phyloP scores from a whole-genome alignment of 2,113 vertebrate genomes.

The Labrus mixtus region DNA sequence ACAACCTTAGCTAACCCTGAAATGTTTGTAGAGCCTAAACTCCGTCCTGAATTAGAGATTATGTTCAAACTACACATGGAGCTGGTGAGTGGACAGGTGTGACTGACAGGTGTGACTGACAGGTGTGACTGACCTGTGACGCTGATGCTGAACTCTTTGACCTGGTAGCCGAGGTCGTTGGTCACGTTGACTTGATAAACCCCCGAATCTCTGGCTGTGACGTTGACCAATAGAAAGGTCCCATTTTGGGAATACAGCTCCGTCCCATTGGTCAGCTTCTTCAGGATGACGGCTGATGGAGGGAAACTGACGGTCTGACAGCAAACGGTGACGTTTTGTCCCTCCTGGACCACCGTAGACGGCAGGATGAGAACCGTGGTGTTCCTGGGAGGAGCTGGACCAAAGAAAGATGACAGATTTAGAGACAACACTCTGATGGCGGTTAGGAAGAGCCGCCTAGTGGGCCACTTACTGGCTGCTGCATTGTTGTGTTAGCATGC shows the following conservation, averaged over 20 bases:
- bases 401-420: background rate
- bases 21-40: too few relatives aligned
- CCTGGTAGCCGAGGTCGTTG: constrained; percentile 79
- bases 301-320: constrained; percentile 78
- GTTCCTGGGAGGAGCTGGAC: constrained; percentile 81
- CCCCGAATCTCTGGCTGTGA: constrained; percentile 76
- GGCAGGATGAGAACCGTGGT: constrained; percentile 76
- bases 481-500: too few relatives aligned
- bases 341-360: constrained; percentile 75
- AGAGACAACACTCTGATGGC: background rate
- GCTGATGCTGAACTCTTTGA: constrained; percentile 73
- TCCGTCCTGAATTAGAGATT: too few relatives aligned
- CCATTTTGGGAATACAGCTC: constrained; percentile 69
- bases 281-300: constrained; percentile 66
- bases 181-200: constrained; percentile 82
- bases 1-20: too few relatives aligned
- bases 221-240: constrained; percentile 77
- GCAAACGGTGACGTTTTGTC: constrained; percentile 81
- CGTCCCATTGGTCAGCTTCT: constrained; percentile 66
- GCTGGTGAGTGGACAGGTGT: too few relatives aligned
- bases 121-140: constrained; percentile 72
- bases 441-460: too few relatives aligned
- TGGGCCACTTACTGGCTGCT: too few relatives aligned
- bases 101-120: background rate
- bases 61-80: too few relatives aligned